Base-by-base conservation (phyloP, 2,797 vertebrate species). In the Malurus leucopterus region DNA sequence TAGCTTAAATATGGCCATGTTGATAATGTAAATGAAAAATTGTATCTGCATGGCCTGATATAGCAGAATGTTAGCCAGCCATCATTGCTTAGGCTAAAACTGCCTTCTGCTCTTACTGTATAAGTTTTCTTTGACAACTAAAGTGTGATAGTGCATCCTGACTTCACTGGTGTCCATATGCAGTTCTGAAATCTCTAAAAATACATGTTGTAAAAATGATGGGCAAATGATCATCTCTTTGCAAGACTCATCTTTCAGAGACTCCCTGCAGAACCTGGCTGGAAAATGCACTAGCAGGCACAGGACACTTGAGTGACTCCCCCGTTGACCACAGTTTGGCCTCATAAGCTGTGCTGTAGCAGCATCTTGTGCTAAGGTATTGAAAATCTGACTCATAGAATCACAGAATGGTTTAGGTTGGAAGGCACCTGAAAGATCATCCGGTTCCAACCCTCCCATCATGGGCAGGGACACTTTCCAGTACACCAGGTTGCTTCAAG, bases 161-260 rank as follows among this genome's bases (percentile, higher is more conserved):
- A 51, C 29, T 53, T 85, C 32, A 32, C 5, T 61, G 22, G 20
- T 57, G 32, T 44, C 63, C 27, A 53, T 8, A 38, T 4, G 9
- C 34, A 67, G 30, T 65, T 73, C n/a, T 0, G 0, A 64, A 44
- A 77, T 34, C 34, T 74, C 40, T 78, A 40, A 0, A 0, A 75
- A 34, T 34, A 27, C 5, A 13, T 5, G 8, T 34, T 41, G 40
- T 53, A 44, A 73, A 59, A 91, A 76, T 20, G 16, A 71, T 46
- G 46, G 58, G 27, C 23, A 73, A n/a, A 49, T 3, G 0, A 44
- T 13, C 3, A 30, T 20, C 18, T 34, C 73, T 73, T 63, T 32
- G 15, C 11, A 83, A 36, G 58, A 23, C 26, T 70, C 11, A 14
- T 16, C 30, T 74, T 71, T 69, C 12, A 32, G 63, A 78, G 17